A percentile compares a stretch with the other conserved stretches of the same genome.
Conservation (phyloP, 2,113 vertebrate genomes). For the Myxocyprinus asiaticus region DNA sequence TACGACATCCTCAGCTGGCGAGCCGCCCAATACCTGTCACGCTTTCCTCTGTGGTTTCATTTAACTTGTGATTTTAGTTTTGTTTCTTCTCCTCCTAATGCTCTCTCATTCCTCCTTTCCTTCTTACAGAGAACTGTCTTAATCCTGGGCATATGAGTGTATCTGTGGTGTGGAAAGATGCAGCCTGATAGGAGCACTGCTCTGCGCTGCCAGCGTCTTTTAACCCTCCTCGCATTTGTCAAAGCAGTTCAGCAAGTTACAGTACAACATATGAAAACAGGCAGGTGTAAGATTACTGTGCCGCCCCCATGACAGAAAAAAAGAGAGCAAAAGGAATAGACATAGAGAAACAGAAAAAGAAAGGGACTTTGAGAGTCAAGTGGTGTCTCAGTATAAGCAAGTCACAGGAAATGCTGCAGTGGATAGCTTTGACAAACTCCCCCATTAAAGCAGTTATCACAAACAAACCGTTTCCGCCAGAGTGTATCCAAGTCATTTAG, state of each 20-base stretch:
- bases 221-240: slow-evolving; percentile 68
- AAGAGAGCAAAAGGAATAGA: slow-evolving; percentile 8
- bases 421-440: slow-evolving; percentile 25
- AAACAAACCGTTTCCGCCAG: slow-evolving; percentile 45
- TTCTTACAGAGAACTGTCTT: neutral
- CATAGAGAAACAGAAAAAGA: slow-evolving; percentile 12
- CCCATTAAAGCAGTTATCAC: slow-evolving; percentile 33
- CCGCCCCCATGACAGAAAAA: slow-evolving; percentile 73
- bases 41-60: slow-evolving; percentile 63
- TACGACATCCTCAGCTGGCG: slow-evolving; percentile 75
- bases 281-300: slow-evolving; percentile 89
- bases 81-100: neutral
- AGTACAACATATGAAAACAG: slow-evolving; percentile 74
- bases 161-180: slow-evolving; percentile 49
- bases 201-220: slow-evolving; percentile 64
- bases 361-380: neutral
- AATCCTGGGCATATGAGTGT: slow-evolving; percentile 25
- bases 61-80: slow-evolving; percentile 36
- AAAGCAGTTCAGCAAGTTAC: slow-evolving; percentile 82
- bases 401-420: slow-evolving; percentile 28
- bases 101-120: neutral
- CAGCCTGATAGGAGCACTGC: slow-evolving; percentile 20
- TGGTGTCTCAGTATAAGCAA: neutral
- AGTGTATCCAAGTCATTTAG: slow-evolving; percentile 3
- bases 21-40: slow-evolving; percentile 59